Conservation (phyloP, 2,888 invertebrate species). For the Drosophila peninsularis region DNA sequence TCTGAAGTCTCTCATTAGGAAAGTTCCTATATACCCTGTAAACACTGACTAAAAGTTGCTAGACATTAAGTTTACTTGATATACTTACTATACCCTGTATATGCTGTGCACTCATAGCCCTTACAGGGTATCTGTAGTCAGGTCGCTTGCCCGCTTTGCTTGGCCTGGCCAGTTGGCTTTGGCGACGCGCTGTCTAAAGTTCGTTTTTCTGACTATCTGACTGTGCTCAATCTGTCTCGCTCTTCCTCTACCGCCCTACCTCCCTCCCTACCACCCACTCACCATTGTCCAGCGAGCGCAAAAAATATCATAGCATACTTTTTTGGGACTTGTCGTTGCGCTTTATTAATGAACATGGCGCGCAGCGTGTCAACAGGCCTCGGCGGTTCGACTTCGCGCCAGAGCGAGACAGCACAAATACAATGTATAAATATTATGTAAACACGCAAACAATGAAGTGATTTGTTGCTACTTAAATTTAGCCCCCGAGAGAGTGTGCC, state of each 20-base stretch:
- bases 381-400: neutral
- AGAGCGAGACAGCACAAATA: constrained; percentile 29
- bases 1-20: too few species aligned
- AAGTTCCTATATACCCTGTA: too few species aligned
- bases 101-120: neutral
- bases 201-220: constrained; percentile 58
- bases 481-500: constrained; percentile 42
- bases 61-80: too few species aligned
- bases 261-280: neutral
- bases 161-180: constrained; percentile 8
- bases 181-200: constrained; percentile 66
- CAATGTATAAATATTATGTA: constrained; percentile 80
- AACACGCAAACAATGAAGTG: constrained; percentile 80
- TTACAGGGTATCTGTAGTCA: constrained; percentile 4
- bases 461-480: constrained; percentile 81
- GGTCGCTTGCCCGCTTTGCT: neutral
- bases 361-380: constrained; percentile 66
- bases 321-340: constrained; percentile 49
- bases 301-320: constrained; percentile 49
- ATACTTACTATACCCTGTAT: neutral
- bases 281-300: constrained; percentile 17
- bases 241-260: neutral
- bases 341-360: constrained; percentile 71
- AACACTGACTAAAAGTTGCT: too few species aligned
- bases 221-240: constrained; percentile 18